Evolutionary conservation across 2,113 vertebrate genomes (phyloP).

Genomic region (Cryptotis parvus): DNA sequence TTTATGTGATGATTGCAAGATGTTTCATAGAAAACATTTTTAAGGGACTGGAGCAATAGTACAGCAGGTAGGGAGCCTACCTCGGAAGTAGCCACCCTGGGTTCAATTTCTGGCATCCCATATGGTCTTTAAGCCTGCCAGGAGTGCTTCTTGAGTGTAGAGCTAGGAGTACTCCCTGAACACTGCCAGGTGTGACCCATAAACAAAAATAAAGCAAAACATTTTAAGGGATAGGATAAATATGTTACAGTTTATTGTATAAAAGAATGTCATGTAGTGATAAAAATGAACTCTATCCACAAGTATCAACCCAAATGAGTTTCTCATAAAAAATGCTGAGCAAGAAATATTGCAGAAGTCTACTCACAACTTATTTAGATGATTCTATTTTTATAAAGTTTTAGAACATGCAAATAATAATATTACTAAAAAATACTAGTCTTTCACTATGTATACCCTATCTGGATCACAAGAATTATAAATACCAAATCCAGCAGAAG

Average conservation of each 20-base stretch:
- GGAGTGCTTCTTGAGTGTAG: no score
- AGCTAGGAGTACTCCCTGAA: no score
- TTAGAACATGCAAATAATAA: conserved; percentile 35
- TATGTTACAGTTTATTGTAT: not conserved
- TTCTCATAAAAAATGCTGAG: conserved; percentile 18
- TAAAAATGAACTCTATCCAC: not conserved
- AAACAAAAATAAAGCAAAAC: no score
- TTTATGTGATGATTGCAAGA: conserved; percentile 5
- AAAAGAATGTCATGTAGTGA: not conserved
- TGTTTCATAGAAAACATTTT: conserved; percentile 8
- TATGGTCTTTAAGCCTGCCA: no score
- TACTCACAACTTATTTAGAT: not conserved
- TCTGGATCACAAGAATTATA: not conserved
- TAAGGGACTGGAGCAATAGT: not conserved
- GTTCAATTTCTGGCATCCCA: no score
- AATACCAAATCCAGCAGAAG: not conserved
- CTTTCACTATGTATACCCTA: not conserved
- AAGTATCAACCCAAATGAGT: not conserved
- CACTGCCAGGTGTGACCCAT: no score
- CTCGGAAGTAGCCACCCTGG: no score
- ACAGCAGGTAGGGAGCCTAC: no score
- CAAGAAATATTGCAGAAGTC: not conserved
- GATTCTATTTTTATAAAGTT: not conserved
- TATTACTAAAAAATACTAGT: not conserved
- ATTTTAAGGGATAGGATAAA: not conserved